Percentiles rank a stretch among this genome's conserved stretches.
phyloP scores from a whole-genome alignment of 2,113 vertebrate genomes.

The Sprattus sprattus region DNA sequence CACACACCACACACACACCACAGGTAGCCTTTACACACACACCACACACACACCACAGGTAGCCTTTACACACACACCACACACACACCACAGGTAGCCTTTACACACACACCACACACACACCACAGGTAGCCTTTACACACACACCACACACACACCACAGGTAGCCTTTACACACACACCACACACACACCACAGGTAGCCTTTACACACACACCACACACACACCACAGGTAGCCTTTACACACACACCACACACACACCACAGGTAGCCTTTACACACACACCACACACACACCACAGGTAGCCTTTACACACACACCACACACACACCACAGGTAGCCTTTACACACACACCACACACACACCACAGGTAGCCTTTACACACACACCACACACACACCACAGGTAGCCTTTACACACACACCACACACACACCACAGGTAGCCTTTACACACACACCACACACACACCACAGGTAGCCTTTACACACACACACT shows the following conservation, averaged over 20 bases:
- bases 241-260: background rate
- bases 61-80: background rate
- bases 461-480: too few relatives aligned
- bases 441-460: too few relatives aligned
- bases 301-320: too few relatives aligned
- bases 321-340: slow-evolving; percentile 11
- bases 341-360: background rate
- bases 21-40: too few relatives aligned
- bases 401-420: background rate
- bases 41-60: background rate
- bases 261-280: too few relatives aligned
- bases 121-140: background rate
- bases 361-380: background rate
- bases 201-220: too few relatives aligned
- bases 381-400: background rate
- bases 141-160: background rate
- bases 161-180: too few relatives aligned
- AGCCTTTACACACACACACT: too few relatives aligned
- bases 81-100: too few relatives aligned
- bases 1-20: too few relatives aligned
- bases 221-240: slow-evolving; percentile 22
- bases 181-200: background rate
- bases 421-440: background rate
- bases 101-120: background rate
- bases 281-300: background rate